phyloP scores from a whole-genome alignment of 2,888 invertebrate genomes.

The Sinotaia quadrata region DNA sequence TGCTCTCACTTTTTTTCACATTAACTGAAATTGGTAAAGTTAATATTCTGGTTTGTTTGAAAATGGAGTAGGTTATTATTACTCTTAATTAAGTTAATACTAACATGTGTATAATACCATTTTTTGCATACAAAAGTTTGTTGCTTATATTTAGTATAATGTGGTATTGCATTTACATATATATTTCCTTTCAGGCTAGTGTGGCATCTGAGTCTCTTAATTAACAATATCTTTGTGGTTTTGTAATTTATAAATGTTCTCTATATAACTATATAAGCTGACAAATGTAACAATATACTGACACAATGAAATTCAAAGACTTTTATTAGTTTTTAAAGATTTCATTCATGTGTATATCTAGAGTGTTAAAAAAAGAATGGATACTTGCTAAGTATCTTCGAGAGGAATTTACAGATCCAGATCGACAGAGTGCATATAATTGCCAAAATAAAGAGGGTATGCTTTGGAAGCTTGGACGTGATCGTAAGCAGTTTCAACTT shows the following conservation, averaged over 20 bases:
- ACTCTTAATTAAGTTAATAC: too few relatives aligned
- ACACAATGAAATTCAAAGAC: not conserved
- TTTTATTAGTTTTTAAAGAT: not conserved
- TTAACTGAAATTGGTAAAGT: too few relatives aligned
- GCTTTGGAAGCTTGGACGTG: conserved; percentile 90
- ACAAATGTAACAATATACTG: not conserved
- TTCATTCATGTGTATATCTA: too few relatives aligned
- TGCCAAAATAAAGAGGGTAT: conserved; percentile 83
- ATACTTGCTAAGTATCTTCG: conserved; percentile 91
- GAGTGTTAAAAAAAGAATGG: conserved; percentile 91
- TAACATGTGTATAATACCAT: too few relatives aligned
- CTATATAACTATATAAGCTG: not conserved
- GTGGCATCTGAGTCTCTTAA: too few relatives aligned
- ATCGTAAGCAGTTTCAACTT: conserved; percentile 86
- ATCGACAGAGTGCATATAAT: conserved; percentile 82
- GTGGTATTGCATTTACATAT: too few relatives aligned
- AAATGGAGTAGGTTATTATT: too few relatives aligned
- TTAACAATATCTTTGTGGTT: not conserved
- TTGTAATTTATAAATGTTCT: not conserved
- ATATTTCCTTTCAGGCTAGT: too few relatives aligned
- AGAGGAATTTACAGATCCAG: conserved; percentile 87
- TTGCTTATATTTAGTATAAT: too few relatives aligned
- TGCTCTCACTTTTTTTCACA: too few relatives aligned
- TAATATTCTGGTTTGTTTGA: too few relatives aligned
- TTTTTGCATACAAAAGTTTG: too few relatives aligned